Percentiles rank a stretch among this genome's conserved stretches.
Conservation (phyloP, 2,113 vertebrate species). For the Anguilla rostrata region DNA sequence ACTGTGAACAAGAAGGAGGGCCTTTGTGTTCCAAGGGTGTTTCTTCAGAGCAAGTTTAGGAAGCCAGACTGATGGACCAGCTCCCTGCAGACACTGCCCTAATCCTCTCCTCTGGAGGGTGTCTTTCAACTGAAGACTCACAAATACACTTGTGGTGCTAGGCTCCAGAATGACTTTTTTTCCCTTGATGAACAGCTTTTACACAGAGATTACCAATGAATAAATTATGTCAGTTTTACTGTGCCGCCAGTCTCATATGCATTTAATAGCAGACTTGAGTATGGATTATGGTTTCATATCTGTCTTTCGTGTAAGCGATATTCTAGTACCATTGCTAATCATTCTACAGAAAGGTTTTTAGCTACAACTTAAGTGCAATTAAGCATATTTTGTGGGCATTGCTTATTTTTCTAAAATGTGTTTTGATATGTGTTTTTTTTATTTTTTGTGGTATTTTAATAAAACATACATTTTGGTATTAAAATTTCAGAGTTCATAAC, state of each 20-base stretch:
- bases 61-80: conserved; percentile 60
- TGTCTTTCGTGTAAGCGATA: background rate
- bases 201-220: background rate
- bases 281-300: background rate
- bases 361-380: background rate
- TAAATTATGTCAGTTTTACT: too few relatives aligned
- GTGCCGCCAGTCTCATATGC: too few relatives aligned
- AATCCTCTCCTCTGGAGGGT: background rate
- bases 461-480: background rate
- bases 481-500: background rate
- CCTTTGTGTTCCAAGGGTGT: conserved; percentile 84
- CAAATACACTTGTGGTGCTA: background rate
- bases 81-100: background rate
- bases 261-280: too few relatives aligned
- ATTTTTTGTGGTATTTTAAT: background rate
- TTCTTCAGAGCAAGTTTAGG: conserved; percentile 91
- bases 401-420: background rate
- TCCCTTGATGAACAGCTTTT: background rate
- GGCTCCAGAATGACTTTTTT: background rate
- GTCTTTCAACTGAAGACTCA: too few relatives aligned
- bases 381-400: background rate
- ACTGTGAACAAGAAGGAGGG: conserved; percentile 95
- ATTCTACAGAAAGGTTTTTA: background rate
- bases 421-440: background rate
- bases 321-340: background rate